These are phyloP conservation scores for Archips xylosteana DNA, from an alignment of 2,888 invertebrate genomes.

Conservation along the genomic window DNA sequence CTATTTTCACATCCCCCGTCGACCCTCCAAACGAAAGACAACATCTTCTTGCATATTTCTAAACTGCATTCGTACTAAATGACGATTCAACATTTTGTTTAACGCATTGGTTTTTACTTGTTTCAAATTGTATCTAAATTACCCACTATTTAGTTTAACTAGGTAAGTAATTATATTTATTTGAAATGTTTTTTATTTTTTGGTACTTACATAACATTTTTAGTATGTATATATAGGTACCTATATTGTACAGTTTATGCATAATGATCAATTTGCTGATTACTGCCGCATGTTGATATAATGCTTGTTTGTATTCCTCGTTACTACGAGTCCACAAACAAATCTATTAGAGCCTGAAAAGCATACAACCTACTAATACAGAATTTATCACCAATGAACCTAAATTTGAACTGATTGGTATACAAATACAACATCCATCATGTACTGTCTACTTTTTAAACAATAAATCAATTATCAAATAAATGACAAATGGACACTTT, in stretches of 20 bases:
- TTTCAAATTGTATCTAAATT: not conserved
- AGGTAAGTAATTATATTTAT: too few species aligned
- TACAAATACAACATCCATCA: slow-evolving; percentile 24
- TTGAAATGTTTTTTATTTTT: too few species aligned
- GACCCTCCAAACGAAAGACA: not conserved
- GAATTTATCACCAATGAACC: not conserved
- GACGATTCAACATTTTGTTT: not conserved
- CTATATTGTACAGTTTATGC: not conserved
- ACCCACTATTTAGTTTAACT: too few species aligned
- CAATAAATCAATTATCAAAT: slow-evolving; percentile 32
- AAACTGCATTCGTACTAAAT: not conserved
- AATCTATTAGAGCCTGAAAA: slow-evolving; percentile 6
- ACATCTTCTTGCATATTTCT: not conserved
- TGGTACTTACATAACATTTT: too few species aligned
- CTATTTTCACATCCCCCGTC: slow-evolving; percentile 32
- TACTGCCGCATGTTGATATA: not conserved
- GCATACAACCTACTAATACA: not conserved
- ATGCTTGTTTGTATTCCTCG: not conserved
- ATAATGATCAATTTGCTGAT: not conserved
- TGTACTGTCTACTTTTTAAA: slow-evolving; percentile 20
- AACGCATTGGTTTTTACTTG: not conserved
- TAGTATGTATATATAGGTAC: too few species aligned
- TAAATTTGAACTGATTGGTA: slow-evolving; percentile 19
- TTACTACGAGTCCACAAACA: not conserved
- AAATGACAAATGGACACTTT: slow-evolving; percentile 16